These are phyloP conservation scores for Drosophila nigricruria DNA, from an alignment of 2,888 invertebrate genomes.

Conservation along the genomic window DNA sequence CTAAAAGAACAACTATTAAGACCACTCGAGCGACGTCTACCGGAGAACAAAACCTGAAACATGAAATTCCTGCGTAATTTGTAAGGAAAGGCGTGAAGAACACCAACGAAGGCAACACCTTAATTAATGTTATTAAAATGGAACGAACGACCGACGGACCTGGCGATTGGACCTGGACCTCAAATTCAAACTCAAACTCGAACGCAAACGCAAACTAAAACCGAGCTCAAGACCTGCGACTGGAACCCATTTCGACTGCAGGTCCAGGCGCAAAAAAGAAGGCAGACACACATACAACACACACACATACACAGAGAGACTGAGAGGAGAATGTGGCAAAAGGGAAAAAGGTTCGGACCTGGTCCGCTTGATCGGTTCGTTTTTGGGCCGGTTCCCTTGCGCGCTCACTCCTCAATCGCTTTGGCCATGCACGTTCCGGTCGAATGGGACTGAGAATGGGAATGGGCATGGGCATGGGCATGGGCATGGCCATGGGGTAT, in stretches of 20 bases:
- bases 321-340: constrained; percentile 60
- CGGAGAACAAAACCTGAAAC: constrained; percentile 78
- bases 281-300: constrained; percentile 29
- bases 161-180: constrained; percentile 64
- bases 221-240: constrained; percentile 32
- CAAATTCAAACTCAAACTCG: constrained; percentile 49
- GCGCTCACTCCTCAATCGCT: constrained; percentile 56
- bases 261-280: constrained; percentile 55
- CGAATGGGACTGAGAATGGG: constrained; percentile 30
- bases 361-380: constrained; percentile 46
- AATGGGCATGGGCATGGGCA: constrained; percentile 1
- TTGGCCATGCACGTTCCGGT: constrained; percentile 60
- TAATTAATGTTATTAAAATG: constrained; percentile 85
- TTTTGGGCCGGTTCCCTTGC: constrained; percentile 51
- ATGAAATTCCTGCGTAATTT: constrained; percentile 86
- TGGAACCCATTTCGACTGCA: constrained; percentile 47
- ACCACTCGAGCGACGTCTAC: constrained; percentile 55
- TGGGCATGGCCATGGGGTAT: constrained; percentile 22
- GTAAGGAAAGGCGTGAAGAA: constrained; percentile 86
- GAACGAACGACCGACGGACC: constrained; percentile 76
- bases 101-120: constrained; percentile 86
- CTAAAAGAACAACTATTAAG: constrained; percentile 79
- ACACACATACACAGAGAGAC: not conserved
- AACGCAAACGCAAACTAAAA: constrained; percentile 46
- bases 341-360: constrained; percentile 46